These are phyloP conservation scores for Petrolisthes manimaculis DNA, from an alignment of 2,888 invertebrate species.

Conservation along the genomic window DNA sequence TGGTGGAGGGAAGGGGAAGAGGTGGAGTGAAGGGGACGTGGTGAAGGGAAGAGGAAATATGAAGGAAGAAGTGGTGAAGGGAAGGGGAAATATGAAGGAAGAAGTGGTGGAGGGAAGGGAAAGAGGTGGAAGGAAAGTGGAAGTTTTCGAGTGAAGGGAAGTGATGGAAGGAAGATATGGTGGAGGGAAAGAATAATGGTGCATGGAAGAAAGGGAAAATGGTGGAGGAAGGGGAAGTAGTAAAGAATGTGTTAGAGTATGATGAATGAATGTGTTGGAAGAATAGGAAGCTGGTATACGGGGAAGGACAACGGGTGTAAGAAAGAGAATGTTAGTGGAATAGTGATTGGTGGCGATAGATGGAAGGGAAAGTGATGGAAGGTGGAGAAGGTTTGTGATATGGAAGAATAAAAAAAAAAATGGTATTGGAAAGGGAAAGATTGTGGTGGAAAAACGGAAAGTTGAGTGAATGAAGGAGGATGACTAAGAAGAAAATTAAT, in stretches of 20 bases:
- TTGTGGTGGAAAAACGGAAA: not conserved
- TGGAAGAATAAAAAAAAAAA: not conserved
- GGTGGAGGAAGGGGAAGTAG: no score
- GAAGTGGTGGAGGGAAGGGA: not conserved
- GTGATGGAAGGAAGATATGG: not conserved
- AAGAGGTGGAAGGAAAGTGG: not conserved
- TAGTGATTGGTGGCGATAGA: not conserved
- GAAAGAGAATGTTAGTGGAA: not conserved
- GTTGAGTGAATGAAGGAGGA: not conserved
- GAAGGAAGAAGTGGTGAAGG: not conserved
- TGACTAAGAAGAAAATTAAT: not conserved
- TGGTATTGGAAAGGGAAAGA: not conserved
- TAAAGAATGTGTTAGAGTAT: not conserved
- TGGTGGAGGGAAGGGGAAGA: not conserved
- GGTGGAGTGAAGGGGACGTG: not conserved
- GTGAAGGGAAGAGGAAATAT: not conserved
- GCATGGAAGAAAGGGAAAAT: not conserved
- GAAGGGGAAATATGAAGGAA: not conserved
- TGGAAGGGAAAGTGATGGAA: not conserved
- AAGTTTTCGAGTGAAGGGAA: no score
- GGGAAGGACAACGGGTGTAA: not conserved
- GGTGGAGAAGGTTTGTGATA: not conserved
- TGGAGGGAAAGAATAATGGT: not conserved
- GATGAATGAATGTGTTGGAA: not conserved
- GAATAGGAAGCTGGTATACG: no score